Evolutionary conservation across 2,797 vertebrate species (phyloP).

Genomic region (Channallabes apus): DNA sequence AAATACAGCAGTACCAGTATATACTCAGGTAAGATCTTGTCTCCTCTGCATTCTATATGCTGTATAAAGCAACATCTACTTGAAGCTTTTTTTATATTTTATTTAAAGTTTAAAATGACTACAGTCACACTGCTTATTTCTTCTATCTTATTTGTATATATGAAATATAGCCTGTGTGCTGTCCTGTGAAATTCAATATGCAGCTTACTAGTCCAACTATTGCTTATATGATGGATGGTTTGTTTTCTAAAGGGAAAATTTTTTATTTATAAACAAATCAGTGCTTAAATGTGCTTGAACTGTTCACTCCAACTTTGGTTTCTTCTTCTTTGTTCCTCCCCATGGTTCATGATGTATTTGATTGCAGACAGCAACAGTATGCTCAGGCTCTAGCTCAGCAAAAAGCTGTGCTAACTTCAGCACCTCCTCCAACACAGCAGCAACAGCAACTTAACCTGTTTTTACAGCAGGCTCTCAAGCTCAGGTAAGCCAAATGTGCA

Average conservation of each 20-base stretch:
- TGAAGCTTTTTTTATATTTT: background rate
- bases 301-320: background rate
- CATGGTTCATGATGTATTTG: background rate
- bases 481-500: slow-evolving; percentile 76
- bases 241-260: too few species aligned
- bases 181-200: background rate
- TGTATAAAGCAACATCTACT: too few species aligned
- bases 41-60: too few species aligned
- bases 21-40: slow-evolving; percentile 84
- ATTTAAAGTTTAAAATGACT: background rate
- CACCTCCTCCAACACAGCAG: slow-evolving; percentile 91
- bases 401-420: slow-evolving; percentile 83
- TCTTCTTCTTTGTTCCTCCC: background rate
- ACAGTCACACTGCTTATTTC: background rate
- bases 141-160: background rate
- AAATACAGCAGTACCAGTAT: slow-evolving; percentile 93
- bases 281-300: background rate
- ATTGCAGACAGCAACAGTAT: slow-evolving; percentile 87
- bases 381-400: slow-evolving; percentile 92
- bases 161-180: background rate
- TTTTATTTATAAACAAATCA: too few species aligned
- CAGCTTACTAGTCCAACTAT: background rate
- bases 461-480: slow-evolving; percentile 91
- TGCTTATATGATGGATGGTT: background rate
- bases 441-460: slow-evolving; percentile 93